Percentiles rank a stretch among this genome's conserved stretches.
phyloP scores from a whole-genome alignment of 1,140 invertebrate genomes.

The Drosophila auraria region DNA sequence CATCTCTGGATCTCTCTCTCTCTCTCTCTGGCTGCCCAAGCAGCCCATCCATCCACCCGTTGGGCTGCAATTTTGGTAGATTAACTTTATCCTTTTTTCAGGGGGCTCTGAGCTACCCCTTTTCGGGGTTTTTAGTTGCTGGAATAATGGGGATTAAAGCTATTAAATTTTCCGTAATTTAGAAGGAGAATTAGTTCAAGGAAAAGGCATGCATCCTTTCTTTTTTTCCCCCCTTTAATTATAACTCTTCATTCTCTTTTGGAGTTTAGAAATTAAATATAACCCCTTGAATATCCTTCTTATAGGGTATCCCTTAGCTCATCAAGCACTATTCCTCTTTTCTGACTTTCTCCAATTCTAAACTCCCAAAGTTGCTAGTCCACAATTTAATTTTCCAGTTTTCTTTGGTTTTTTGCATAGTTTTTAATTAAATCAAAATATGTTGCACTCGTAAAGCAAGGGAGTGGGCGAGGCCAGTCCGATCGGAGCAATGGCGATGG shows the following conservation, averaged over 20 bases:
- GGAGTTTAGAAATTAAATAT: too few relatives aligned
- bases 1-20: slow-evolving; percentile 12
- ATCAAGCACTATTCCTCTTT: accelerated
- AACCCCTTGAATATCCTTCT: too few relatives aligned
- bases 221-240: too few relatives aligned
- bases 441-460: slow-evolving; percentile 3
- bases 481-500: slow-evolving; percentile 64
- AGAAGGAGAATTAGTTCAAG: background rate
- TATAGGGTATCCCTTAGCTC: background rate
- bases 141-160: background rate
- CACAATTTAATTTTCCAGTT: slow-evolving; percentile 10
- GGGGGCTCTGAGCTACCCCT: slow-evolving; percentile 2
- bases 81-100: slow-evolving; percentile 54
- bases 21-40: background rate
- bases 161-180: background rate
- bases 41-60: background rate
- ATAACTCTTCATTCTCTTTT: too few relatives aligned
- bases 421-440: slow-evolving; percentile 70
- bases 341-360: slow-evolving; percentile 8
- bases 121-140: background rate
- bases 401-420: slow-evolving; percentile 25
- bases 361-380: slow-evolving; percentile 34
- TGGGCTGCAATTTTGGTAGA: slow-evolving; percentile 45
- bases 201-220: too few relatives aligned
- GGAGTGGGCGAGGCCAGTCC: slow-evolving; percentile 45